Evolutionary conservation across 1,140 invertebrate genomes (phyloP).

Genomic region (Tigriopus japonicus): DNA sequence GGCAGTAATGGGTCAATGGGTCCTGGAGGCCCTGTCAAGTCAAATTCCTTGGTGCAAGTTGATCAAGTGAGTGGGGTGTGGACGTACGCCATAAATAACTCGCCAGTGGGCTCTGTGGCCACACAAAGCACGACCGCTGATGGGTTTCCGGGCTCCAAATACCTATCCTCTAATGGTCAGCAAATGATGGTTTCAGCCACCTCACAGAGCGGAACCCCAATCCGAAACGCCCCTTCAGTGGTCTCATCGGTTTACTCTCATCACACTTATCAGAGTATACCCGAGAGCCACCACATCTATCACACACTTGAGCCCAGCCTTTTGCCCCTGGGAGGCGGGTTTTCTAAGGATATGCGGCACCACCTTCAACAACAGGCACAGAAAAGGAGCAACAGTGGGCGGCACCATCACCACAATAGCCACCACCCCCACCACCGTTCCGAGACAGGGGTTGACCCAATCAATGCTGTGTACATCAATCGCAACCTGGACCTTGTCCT

Average conservation of each 20-base stretch:
- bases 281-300: slow-evolving; percentile 1
- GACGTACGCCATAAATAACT: background rate
- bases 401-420: too few relatives aligned
- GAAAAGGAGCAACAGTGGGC: background rate
- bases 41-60: background rate
- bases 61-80: background rate
- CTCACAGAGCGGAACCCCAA: background rate
- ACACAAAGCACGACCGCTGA: background rate
- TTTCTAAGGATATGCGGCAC: too few relatives aligned
- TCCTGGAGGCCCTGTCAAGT: background rate
- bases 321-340: background rate
- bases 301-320: slow-evolving; percentile 17
- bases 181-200: too few relatives aligned
- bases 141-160: background rate
- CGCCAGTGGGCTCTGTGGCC: background rate
- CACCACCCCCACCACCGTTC: too few relatives aligned
- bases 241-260: background rate
- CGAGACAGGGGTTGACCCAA: too few relatives aligned
- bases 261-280: slow-evolving; percentile 3
- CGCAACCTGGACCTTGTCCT: background rate
- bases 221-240: background rate
- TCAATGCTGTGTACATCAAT: background rate
- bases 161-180: background rate
- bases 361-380: background rate
- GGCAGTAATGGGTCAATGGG: background rate